Evolutionary conservation across 2,797 vertebrate species (phyloP), one percentile per base, ranked within the genome.

Genomic region (Cheracebus regulus): DNA sequence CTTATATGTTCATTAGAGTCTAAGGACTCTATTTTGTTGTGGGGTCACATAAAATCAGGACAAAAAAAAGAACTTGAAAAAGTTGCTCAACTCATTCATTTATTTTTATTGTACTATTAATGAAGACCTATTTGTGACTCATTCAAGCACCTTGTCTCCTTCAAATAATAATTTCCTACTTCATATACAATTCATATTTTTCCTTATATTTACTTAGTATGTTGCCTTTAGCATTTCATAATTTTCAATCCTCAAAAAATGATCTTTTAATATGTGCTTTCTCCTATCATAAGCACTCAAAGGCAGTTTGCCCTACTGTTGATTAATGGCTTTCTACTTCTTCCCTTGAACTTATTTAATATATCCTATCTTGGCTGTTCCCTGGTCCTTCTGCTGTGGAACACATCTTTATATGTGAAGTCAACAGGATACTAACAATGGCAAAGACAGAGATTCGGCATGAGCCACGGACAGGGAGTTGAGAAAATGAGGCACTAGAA

Each of bases 261-360:
- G 1, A n/a, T 80, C n/a, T 33, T 82, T 95, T 52, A 67, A 6
- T 30, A 33, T 92, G 15, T 28, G 10, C 12, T 96, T 94, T 96
- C 9, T 95, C 13, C 28, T 72, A 11, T 9, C 48, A 5, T 19
- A 81, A 13, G 13, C 46, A 30, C 5, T 13, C 12, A 80, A 67
- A 95, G 28, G 90, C 15, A 84, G 17, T 81, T 90, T 76, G 13
- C 70, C 26, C 73, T 83, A 41, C 50, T 39, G 10, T 33, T 93
- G 61, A 96, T 84, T 93, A 96, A 91, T 81, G 55, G 15, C 72
- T 95, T 93, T 95, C 90, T 30, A 33, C 7, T 85, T 90, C 52
- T 95, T 64, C 36, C 39, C 44, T 86, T 83, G 48, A 93, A 81
- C 57, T 92, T 97, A 33, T 90, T 83, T 85, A 87, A 70, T 95